Base-by-base conservation (phyloP, 2,113 vertebrate genomes). In the Bubo blakistoni region DNA sequence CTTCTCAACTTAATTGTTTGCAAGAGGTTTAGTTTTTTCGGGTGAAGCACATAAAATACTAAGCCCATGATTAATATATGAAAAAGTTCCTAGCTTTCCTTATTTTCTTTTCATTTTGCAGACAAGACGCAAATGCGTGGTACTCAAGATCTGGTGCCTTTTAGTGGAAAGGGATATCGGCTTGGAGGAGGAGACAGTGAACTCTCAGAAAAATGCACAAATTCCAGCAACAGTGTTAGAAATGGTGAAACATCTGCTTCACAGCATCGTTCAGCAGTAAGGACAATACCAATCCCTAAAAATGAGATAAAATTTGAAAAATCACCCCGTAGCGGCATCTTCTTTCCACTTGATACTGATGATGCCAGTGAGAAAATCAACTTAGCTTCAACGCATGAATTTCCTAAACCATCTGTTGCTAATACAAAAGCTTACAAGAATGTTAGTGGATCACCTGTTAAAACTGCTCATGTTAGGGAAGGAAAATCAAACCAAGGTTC, bases 111-210 rank as follows among this genome's bases (percentile, higher is more conserved):
- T 57, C 34, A 40, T 81, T 93, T 97, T 97, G 40, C 96, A 99
- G 99, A 73, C 65, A 97, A 92, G 84, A 93, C 97, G 34, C 91
- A 90, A 42, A 96, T 38, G 19, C 94, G 73, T 74, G 98, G 97
- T 66, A 97, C 83, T 7, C 97, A 98, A 87, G 98, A 96, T 22
- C 32, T 98, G 19, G 96, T 98, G 27, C 98, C 99, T 17, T 99
- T 99, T 51, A 98, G 98, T 79, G 99, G 99, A 21, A 99, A 84
- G 81, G 99, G 99, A 4, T 98, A 99, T 92, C 74, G 98, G 10
- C 98, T 99, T 17, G 98, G 98, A 85, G 98, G 98, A 34, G 91
- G 74, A 47, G 97, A 96, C 2, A 65, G 65, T 72, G 54, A 80
- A 1, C 76, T 72, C 1, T 94, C 97, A 26, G 95, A 86, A 47